Percentiles rank a stretch among this genome's conserved stretches.
Evolutionary conservation across 1,140 invertebrate genomes (phyloP).

Genomic region (Caenorhabditis tropicalis): DNA sequence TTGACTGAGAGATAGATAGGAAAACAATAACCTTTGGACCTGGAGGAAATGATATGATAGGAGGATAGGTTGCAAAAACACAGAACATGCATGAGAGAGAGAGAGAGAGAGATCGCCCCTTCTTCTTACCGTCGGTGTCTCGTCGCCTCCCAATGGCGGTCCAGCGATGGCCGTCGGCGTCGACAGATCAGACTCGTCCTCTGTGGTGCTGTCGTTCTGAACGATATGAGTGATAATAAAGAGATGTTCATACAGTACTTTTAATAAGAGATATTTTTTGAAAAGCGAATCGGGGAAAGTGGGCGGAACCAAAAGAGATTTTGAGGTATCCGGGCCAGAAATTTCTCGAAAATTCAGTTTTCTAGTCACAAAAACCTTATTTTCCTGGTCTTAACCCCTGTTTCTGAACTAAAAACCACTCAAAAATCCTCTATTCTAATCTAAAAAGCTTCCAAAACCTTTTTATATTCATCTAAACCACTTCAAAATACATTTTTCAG

Average conservation of each 20-base stretch:
- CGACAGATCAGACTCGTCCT: conserved; percentile 31
- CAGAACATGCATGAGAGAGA: neutral
- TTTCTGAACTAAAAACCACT: no score
- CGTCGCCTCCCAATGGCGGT: conserved; percentile 15
- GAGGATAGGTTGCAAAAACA: neutral
- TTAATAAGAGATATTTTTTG: neutral
- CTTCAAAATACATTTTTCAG: no score
- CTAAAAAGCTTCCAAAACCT: no score
- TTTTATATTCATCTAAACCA: no score
- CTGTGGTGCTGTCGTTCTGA: conserved; percentile 37
- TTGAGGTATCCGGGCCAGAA: no score
- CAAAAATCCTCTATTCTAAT: no score
- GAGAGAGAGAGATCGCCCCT: neutral
- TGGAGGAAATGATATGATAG: neutral
- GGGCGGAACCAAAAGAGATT: no score
- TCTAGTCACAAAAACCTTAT: no score
- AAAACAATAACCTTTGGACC: neutral
- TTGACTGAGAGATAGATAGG: no score
- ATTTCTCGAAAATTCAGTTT: no score
- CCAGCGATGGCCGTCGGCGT: conserved; percentile 13
- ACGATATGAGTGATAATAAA: neutral
- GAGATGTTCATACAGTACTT: neutral
- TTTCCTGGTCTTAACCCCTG: no score
- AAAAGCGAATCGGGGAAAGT: no score
- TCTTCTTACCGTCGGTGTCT: conserved; percentile 23